A percentile compares a stretch with the other conserved stretches of the same genome.
Evolutionary conservation across 2,113 vertebrate species (phyloP).

Genomic region (Osmerus eperlanus): DNA sequence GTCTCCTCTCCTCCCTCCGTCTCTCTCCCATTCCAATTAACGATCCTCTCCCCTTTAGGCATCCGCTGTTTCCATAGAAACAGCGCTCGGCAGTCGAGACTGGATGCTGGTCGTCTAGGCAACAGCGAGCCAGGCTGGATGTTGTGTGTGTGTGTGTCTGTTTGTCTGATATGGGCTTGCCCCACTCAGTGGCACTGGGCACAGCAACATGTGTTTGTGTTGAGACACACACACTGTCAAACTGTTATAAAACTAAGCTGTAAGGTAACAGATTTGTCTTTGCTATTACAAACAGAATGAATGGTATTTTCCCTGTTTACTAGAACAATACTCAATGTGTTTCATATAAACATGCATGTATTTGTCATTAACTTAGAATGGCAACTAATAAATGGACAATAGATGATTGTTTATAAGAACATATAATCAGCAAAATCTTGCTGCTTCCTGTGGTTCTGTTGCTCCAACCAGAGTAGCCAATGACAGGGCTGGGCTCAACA

Average conservation of each 20-base stretch:
- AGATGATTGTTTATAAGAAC: no score
- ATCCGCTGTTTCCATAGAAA: constrained; percentile 74
- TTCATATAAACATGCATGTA: no score
- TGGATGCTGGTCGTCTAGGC: constrained; percentile 61
- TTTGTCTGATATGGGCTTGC: constrained; percentile 36
- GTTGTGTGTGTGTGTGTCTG: constrained; percentile 35
- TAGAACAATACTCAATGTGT: background rate
- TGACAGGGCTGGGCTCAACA: no score
- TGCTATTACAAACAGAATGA: background rate
- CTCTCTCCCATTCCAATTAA: constrained; percentile 66
- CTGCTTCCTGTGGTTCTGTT: no score
- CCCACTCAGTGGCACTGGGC: constrained; percentile 6
- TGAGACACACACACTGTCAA: background rate
- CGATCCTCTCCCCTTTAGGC: constrained; percentile 66
- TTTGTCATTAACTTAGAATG: no score
- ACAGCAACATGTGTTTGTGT: background rate
- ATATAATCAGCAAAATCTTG: no score
- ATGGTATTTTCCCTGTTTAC: background rate
- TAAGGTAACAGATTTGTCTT: background rate
- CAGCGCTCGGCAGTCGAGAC: constrained; percentile 65
- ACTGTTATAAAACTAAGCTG: no score
- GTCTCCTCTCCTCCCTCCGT: constrained; percentile 38
- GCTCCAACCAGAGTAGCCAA: no score
- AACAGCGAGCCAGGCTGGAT: constrained; percentile 51
- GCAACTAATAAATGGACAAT: no score